Conservation (phyloP, 2,113 vertebrate genomes). For the Oxyura jamaicensis region DNA sequence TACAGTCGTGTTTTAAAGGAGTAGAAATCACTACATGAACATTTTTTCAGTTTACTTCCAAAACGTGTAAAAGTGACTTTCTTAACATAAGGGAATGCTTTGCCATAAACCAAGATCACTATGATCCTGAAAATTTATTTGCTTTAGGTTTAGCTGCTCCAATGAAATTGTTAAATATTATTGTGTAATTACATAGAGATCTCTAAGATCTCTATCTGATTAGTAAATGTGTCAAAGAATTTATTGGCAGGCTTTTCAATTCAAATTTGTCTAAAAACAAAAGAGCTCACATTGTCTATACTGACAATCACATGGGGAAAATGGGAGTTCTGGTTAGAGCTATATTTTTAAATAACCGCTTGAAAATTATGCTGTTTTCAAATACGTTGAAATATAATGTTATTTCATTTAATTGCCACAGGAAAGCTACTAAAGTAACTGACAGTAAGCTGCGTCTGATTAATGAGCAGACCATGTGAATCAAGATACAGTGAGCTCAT, state of each 20-base stretch:
- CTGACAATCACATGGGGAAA: not conserved
- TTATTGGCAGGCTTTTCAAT: slow-evolving; percentile 7
- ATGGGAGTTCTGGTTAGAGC: not conserved
- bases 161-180: not conserved
- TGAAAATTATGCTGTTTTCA: not conserved
- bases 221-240: not conserved
- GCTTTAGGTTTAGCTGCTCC: not conserved
- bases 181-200: not conserved
- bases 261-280: not conserved
- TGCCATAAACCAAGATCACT: not conserved
- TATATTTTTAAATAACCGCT: not conserved
- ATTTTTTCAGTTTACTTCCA: not conserved
- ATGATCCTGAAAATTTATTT: not conserved
- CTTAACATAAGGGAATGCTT: not conserved
- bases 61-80: not conserved
- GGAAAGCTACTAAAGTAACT: not conserved
- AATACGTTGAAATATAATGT: not conserved
- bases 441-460: not conserved
- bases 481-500: not conserved
- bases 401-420: not conserved
- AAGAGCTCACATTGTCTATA: not conserved
- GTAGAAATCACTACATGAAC: not conserved
- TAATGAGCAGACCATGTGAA: not conserved
- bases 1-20: not conserved
- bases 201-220: not conserved